Conservation (phyloP, 2,888 invertebrate genomes). For the Lasioglossum villosulum region DNA sequence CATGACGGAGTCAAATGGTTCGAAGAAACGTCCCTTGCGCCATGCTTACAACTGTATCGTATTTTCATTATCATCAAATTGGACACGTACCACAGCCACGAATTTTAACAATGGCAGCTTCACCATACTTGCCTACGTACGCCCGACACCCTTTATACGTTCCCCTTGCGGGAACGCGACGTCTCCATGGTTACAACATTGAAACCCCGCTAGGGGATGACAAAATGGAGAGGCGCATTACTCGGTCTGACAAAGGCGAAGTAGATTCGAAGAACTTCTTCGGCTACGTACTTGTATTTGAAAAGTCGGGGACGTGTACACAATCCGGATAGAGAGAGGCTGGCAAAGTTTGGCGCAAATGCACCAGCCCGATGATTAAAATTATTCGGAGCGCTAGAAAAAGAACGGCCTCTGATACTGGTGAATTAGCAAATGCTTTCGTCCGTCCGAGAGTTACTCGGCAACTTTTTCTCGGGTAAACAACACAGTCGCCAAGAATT, state of each 20-base stretch:
- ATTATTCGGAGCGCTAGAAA: not conserved
- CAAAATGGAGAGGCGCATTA: constrained; percentile 83
- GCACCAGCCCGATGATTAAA: constrained; percentile 58
- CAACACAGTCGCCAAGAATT: not conserved
- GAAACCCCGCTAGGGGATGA: constrained; percentile 82
- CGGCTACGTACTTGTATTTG: constrained; percentile 56
- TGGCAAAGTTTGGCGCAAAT: constrained; percentile 46
- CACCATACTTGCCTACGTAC: constrained; percentile 76
- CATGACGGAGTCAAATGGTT: not conserved
- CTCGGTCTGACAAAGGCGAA: constrained; percentile 75
- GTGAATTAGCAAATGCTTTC: constrained; percentile 11
- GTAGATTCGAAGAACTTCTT: constrained; percentile 70
- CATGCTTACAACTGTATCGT: constrained; percentile 45
- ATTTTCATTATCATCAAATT: constrained; percentile 69
- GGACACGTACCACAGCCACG: constrained; percentile 60
- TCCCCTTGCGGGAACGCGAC: constrained; percentile 81
- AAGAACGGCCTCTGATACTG: not conserved
- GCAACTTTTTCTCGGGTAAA: not conserved
- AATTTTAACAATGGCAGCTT: constrained; percentile 79
- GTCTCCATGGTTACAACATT: constrained; percentile 84
- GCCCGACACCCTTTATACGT: constrained; percentile 78
- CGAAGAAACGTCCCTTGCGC: constrained; percentile 19
- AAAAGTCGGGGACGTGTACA: constrained; percentile 57
- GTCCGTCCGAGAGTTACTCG: not conserved
- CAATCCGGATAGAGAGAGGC: constrained; percentile 4